A percentile compares a stretch with the other conserved stretches of the same genome.
Conservation (phyloP, 1,140 invertebrate genomes). For the Geopemphigus sp. region DNA sequence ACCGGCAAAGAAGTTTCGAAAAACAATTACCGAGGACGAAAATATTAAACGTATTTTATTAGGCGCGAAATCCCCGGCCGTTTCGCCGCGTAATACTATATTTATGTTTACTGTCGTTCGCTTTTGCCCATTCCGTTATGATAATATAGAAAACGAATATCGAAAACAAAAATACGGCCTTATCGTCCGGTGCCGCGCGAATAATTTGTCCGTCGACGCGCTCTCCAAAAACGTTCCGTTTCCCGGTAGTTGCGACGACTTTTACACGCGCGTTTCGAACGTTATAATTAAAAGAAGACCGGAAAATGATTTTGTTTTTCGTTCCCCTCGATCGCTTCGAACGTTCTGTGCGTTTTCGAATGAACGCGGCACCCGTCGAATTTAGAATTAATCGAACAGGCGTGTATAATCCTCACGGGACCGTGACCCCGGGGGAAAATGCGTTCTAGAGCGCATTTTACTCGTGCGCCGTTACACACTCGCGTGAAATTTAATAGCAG, state of each 20-base stretch:
- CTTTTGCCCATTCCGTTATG: not conserved
- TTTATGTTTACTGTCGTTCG: not conserved
- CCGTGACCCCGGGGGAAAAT: not conserved
- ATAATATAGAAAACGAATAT: not conserved
- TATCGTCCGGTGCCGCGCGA: not conserved
- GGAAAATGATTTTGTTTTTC: too few relatives aligned
- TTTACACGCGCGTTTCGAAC: too few relatives aligned
- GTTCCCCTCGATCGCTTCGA: too few relatives aligned
- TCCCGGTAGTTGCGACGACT: too few relatives aligned
- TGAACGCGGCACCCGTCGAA: too few relatives aligned
- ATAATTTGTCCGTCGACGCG: too few relatives aligned
- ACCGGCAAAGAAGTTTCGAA: not conserved
- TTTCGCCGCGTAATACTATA: not conserved
- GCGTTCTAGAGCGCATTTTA: not conserved
- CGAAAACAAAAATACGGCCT: not conserved
- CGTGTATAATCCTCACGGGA: not conserved
- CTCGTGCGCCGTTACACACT: not conserved
- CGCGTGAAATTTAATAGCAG: not conserved
- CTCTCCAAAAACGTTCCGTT: too few relatives aligned
- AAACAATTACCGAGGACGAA: not conserved
- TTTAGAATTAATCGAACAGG: not conserved
- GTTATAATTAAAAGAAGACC: too few relatives aligned
- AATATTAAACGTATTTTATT: not conserved
- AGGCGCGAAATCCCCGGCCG: not conserved
- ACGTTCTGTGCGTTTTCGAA: too few relatives aligned